Base-by-base conservation (phyloP, 2,113 vertebrate genomes). In the Pedetes capensis region DNA sequence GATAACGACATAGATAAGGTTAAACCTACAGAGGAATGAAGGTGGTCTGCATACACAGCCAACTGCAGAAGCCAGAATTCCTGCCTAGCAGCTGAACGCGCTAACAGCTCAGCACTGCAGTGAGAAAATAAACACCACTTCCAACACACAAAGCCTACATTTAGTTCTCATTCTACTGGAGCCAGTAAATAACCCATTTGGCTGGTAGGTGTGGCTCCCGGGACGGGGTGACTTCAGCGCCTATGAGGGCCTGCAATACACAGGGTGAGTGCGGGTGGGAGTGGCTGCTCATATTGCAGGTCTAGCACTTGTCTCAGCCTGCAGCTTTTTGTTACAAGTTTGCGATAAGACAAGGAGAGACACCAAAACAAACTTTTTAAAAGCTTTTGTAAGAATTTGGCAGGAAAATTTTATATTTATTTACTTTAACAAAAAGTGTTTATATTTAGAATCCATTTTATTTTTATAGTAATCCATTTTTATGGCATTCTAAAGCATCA, bases 41-140 rank as follows among this genome's bases (percentile, higher is more conserved):
- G 66, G 57, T 0, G 0, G 59, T 81, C 72, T 81, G 66, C 68
- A 4, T 3, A n/a, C 49, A 34, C 76, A 47, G 92, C 37, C 92
- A 95, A 95, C 61, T 2, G 7, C 2, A 78, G 76, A 92, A 84
- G 53, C 61, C 84, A 76, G 89, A 57, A 85, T 74, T 84, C 61
- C 78, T 85, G 66, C 61, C 89, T 25, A 47, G 63, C 55, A 68
- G 72, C 93, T 91, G 88, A 95, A 86, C 59, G 82, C 82, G 78
- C 53, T 23, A 92, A 88, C 79, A 89, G 27, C 39, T 87, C 90
- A 61, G 94, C 87, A 39, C 68, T 49, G 87, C 94, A 20, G 1
- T 68, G 71, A 96, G 97, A 96, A 98, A 97, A 97, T 66, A 97
- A 97, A 97, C 87, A 95, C 0, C 84, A 74, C 85, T 90, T 86